These are phyloP conservation scores for Drosophila birchii DNA, from an alignment of 2,888 invertebrate genomes.

Conservation along the genomic window DNA sequence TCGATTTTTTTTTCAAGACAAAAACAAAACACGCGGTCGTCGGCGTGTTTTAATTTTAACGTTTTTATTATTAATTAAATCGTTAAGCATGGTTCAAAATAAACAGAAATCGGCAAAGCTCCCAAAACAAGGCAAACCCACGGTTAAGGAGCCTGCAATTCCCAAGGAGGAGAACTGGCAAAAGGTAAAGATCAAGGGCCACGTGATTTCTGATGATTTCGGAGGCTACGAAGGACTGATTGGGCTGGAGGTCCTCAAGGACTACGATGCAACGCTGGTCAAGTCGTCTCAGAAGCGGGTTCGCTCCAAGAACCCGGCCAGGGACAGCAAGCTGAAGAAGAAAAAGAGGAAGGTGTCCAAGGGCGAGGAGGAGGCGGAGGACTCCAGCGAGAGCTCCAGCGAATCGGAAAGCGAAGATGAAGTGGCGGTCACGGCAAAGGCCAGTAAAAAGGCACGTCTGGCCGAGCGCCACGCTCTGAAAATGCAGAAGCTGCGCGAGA, in stretches of 20 bases:
- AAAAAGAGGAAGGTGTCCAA: constrained; percentile 66
- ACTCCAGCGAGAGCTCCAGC: constrained; percentile 39
- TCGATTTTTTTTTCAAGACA: background rate
- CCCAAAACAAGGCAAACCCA: constrained; percentile 2
- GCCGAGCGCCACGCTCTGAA: constrained; percentile 63
- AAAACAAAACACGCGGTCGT: constrained; percentile 46
- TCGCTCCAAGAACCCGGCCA: constrained; percentile 23
- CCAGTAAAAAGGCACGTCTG: constrained; percentile 70
- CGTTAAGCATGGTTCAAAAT: constrained; percentile 29
- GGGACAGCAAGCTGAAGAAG: constrained; percentile 41
- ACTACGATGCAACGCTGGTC: constrained; percentile 87
- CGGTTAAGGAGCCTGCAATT: background rate
- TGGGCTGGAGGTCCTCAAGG: constrained; percentile 91
- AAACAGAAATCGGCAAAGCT: constrained; percentile 24
- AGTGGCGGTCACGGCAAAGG: constrained; percentile 12
- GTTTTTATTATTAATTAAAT: constrained; percentile 2
- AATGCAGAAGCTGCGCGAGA: constrained; percentile 64
- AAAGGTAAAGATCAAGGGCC: constrained; percentile 88
- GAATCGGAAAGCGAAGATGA: constrained; percentile 37
- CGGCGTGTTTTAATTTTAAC: constrained; percentile 12
- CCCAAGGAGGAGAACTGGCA: constrained; percentile 86
- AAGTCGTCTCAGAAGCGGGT: constrained; percentile 82
- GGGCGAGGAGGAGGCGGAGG: constrained; percentile 10
- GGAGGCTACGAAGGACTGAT: constrained; percentile 88
- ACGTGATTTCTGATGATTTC: constrained; percentile 84